Percentiles rank a stretch among this genome's conserved stretches.
phyloP scores from a whole-genome alignment of 2,888 invertebrate genomes.

The Aproaerema taeniolella region DNA sequence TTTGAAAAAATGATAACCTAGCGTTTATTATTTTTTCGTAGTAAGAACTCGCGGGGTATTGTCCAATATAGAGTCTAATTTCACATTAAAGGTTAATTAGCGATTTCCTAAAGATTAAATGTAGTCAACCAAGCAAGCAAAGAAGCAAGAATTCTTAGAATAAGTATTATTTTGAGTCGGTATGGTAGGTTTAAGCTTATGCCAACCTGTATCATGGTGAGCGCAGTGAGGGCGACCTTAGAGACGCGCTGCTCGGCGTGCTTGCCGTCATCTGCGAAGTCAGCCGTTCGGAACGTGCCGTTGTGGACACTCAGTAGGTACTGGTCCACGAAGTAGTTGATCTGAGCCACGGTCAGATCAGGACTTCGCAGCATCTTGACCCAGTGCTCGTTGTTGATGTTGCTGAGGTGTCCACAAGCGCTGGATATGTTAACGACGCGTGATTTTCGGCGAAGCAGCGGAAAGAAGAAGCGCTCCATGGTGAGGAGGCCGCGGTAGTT shows the following conservation, averaged over 20 bases:
- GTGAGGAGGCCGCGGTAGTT: slow-evolving; percentile 56
- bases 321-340: slow-evolving; percentile 54
- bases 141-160: background rate
- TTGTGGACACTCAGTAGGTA: slow-evolving; percentile 60
- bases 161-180: background rate
- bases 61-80: background rate
- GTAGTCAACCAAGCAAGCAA: background rate
- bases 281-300: slow-evolving; percentile 52
- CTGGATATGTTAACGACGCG: slow-evolving; percentile 85
- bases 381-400: slow-evolving; percentile 56
- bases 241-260: slow-evolving; percentile 65
- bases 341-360: slow-evolving; percentile 47
- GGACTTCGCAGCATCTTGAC: slow-evolving; percentile 38
- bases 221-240: slow-evolving; percentile 56
- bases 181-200: background rate
- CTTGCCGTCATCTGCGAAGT: slow-evolving; percentile 64
- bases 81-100: background rate
- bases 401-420: slow-evolving; percentile 59
- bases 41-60: background rate
- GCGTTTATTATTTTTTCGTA: background rate
- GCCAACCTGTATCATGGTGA: slow-evolving; percentile 54
- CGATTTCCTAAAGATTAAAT: background rate
- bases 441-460: slow-evolving; percentile 82
- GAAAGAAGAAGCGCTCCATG: slow-evolving; percentile 77
- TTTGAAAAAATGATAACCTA: background rate